Evolutionary conservation across 2,113 vertebrate genomes (phyloP).

Genomic region (Aleadryas rufinucha): DNA sequence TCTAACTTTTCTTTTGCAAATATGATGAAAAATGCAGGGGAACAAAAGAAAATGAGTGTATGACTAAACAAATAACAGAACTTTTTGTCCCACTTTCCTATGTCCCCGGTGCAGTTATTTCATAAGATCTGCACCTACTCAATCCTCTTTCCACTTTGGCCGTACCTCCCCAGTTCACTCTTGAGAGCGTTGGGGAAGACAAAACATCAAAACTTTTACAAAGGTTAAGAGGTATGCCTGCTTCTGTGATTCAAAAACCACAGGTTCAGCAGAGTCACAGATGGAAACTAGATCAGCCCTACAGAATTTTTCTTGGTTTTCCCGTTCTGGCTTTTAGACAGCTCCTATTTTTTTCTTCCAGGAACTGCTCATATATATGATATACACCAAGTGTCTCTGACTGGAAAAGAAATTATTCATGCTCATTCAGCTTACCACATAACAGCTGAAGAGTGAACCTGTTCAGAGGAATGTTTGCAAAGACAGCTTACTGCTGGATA

Average conservation of each 20-base stretch:
- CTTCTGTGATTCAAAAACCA: not conserved
- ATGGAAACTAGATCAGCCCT: not conserved
- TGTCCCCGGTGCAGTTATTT: not conserved
- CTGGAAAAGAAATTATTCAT: not conserved
- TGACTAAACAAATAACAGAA: not conserved
- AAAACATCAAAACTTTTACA: not conserved
- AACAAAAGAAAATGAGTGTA: not conserved
- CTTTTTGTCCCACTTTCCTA: not conserved
- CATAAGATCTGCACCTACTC: not conserved
- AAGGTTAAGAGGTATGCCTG: not conserved
- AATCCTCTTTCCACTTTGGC: not conserved
- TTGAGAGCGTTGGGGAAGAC: rapidly evolving
- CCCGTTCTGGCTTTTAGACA: not conserved
- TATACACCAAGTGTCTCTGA: not conserved
- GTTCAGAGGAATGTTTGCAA: not conserved
- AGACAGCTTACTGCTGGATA: not conserved
- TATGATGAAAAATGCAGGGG: rapidly evolving
- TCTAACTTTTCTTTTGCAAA: not conserved
- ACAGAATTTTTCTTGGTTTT: not conserved
- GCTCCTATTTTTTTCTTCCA: not conserved
- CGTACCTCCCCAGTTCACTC: not conserved
- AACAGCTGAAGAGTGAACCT: not conserved
- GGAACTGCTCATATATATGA: not conserved
- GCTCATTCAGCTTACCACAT: not conserved
- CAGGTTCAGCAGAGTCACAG: not conserved